A percentile compares a stretch with the other conserved stretches of the same genome.
These are phyloP conservation scores for Mesoligia furuncula DNA, from an alignment of 2,888 invertebrate species.

Conservation along the genomic window DNA sequence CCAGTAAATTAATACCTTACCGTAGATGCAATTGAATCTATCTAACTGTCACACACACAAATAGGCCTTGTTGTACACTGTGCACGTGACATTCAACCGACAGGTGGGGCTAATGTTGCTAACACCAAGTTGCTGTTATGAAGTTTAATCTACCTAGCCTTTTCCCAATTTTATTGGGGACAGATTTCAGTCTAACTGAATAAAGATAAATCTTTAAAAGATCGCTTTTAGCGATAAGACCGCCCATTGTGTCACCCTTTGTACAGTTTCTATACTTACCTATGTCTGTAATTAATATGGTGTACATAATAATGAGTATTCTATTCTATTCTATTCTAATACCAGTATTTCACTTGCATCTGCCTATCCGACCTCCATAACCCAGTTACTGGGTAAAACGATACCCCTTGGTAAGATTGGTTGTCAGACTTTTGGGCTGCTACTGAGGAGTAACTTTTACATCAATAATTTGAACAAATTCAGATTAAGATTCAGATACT, in stretches of 20 bases:
- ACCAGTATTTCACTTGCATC: no score
- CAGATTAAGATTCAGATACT: no score
- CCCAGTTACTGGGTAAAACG: background rate
- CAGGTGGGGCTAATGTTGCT: background rate
- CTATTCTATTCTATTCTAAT: no score
- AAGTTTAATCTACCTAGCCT: background rate
- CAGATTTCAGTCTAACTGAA: background rate
- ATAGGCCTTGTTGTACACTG: background rate
- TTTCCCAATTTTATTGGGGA: background rate
- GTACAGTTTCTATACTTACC: no score
- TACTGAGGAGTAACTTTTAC: background rate
- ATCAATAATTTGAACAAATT: no score
- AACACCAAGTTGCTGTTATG: background rate
- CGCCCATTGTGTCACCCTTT: no score
- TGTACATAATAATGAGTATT: no score
- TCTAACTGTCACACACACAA: background rate
- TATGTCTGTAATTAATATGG: no score
- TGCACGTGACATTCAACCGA: background rate
- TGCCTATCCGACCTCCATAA: background rate
- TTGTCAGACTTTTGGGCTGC: background rate
- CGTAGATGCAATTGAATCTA: background rate
- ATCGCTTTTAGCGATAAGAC: no score
- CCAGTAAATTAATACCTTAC: background rate
- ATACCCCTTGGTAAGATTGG: background rate
- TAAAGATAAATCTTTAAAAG: background rate